Evolutionary conservation across 2,888 invertebrate genomes (phyloP), one percentile per base, ranked within the genome.

Genomic region (Scrobipalpa costella): DNA sequence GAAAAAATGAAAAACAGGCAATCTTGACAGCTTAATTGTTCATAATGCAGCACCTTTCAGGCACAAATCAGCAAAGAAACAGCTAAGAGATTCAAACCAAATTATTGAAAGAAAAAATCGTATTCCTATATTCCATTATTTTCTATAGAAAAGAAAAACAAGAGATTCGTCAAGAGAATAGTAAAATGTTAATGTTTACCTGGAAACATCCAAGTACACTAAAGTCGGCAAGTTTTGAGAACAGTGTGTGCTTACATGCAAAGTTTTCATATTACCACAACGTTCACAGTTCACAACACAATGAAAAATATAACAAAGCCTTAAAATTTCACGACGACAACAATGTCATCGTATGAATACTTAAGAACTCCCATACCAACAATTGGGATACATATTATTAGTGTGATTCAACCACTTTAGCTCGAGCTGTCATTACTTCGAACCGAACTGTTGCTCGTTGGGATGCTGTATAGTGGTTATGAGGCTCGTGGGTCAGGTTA

Each of bases 401-500:
- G 62, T 63, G 38, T 21, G 38, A 17, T 2, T 40, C 64, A 67
- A 73, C 83, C 79, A 81, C 69, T 60, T 19, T 69, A 72, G 57
- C 64, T 67, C 71, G 82, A 73, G 63, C 79, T 78, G 68, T 77
- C 74, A 73, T 75, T 76, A 73, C 67, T 71, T n/a, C 69, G 73
- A 69, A 73, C 75, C 71, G 71, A 75, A 72, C 55, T 33, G 34
- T 15, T 7, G 27, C 15, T 21, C 5, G 11, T 2, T 6, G 5
- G 6, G 27, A 3, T 3, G 13, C 8, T 21, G 27, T 19, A 34
- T 15, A 72, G 72, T 71, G 72, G 78, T 76, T 75, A 72, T 66
- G 55, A 74, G 67, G 82, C n/a, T 27, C 55, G 9, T 34, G 27
- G 55, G 73, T 79, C 78, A 78, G 77, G 72, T 81, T 82, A 83